A percentile compares a stretch with the other conserved stretches of the same genome.
Evolutionary conservation across 35 echinoderm and acorn worm genomes (phyloP).

Genomic region (Chiridota heheva): DNA sequence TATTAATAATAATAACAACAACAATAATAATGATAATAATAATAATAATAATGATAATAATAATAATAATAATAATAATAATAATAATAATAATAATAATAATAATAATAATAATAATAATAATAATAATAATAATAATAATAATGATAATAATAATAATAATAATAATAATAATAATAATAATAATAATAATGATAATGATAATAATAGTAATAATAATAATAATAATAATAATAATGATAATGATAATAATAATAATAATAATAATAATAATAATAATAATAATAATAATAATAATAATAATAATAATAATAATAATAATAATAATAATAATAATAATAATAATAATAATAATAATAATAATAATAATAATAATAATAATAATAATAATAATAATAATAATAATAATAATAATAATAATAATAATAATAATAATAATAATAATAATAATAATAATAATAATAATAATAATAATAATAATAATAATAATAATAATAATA

Average conservation of each 20-base stretch:
- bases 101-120: conserved; percentile 9
- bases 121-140: conserved; percentile 9
- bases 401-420: too few relatives aligned
- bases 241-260: conserved; percentile 8
- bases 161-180: conserved; percentile 9
- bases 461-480: too few relatives aligned
- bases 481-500: too few relatives aligned
- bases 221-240: conserved; percentile 1
- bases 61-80: background rate
- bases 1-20: too few relatives aligned
- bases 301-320: conserved; percentile 1
- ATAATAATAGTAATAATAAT: background rate
- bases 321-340: background rate
- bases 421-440: too few relatives aligned
- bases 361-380: too few relatives aligned
- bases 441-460: too few relatives aligned
- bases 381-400: too few relatives aligned
- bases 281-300: conserved; percentile 2
- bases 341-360: too few relatives aligned
- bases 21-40: background rate
- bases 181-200: conserved; percentile 8
- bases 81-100: conserved; percentile 9
- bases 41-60: conserved; percentile 8
- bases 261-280: background rate
- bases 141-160: conserved; percentile 9